Conservation (phyloP, 2,113 vertebrate genomes). For the Alectura lathami region DNA sequence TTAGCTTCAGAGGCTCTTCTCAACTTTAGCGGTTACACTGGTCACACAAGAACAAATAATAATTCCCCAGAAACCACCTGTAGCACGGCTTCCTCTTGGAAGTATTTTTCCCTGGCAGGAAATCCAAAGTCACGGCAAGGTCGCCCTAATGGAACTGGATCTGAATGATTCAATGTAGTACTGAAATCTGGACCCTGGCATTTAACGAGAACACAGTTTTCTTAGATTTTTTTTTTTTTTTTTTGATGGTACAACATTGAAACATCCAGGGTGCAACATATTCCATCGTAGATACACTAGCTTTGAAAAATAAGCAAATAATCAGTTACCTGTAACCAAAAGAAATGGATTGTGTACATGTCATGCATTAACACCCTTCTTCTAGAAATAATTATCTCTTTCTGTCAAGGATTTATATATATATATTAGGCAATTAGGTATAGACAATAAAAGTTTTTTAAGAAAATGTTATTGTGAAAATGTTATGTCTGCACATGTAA, state of each 20-base stretch:
- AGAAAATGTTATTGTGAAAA: constrained; percentile 21
- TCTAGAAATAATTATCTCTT: constrained; percentile 34
- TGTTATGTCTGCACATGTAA: not conserved
- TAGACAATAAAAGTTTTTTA: constrained; percentile 31
- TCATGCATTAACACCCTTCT: not conserved
- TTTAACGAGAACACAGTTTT: constrained; percentile 75
- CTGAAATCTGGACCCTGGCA: constrained; percentile 62
- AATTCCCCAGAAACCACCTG: not conserved
- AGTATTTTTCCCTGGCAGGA: not conserved
- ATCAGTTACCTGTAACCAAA: constrained; percentile 58
- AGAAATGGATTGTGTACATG: constrained; percentile 1
- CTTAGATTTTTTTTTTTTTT: constrained; percentile 77
- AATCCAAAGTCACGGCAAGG: not conserved
- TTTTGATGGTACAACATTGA: constrained; percentile 61
- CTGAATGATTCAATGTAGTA: constrained; percentile 51
- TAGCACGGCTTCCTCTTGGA: not conserved
- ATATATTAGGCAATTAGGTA: constrained; percentile 44
- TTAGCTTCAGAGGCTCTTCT: not conserved
- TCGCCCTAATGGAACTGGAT: constrained; percentile 10
- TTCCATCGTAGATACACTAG: constrained; percentile 65
- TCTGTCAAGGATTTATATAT: not conserved
- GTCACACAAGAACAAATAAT: not conserved
- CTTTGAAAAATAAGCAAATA: constrained; percentile 74
- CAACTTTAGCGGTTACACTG: not conserved
- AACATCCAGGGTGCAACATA: constrained; percentile 26